Evolutionary conservation across 1,140 invertebrate genomes (phyloP).

Genomic region (Zaprionus tsacasi): DNA sequence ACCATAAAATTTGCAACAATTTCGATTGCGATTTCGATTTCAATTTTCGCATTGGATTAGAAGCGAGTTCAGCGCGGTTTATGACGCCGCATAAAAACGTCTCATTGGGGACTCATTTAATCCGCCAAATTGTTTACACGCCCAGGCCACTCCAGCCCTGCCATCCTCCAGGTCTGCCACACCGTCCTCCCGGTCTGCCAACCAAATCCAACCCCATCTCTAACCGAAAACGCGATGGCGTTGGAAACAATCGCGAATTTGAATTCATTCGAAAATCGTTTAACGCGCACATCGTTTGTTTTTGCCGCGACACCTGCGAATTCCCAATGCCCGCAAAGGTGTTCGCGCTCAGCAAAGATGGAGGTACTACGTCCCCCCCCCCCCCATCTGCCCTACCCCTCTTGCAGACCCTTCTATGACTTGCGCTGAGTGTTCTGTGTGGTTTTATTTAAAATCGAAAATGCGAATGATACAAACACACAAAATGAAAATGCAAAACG

Average conservation of each 20-base stretch:
- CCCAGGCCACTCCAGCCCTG: slow-evolving; percentile 27
- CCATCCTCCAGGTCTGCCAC: not conserved
- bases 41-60: slow-evolving; percentile 40
- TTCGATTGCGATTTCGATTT: slow-evolving; percentile 26
- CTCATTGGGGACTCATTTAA: slow-evolving; percentile 81
- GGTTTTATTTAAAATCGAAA: slow-evolving; percentile 78
- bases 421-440: slow-evolving; percentile 48
- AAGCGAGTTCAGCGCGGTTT: slow-evolving; percentile 48
- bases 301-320: slow-evolving; percentile 62
- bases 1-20: slow-evolving; percentile 4
- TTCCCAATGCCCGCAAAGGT: slow-evolving; percentile 54
- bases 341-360: slow-evolving; percentile 18
- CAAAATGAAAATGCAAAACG: slow-evolving; percentile 62
- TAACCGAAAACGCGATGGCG: slow-evolving; percentile 1
- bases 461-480: slow-evolving; percentile 60
- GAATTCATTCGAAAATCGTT: slow-evolving; percentile 81
- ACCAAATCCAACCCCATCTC: slow-evolving; percentile 21
- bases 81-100: slow-evolving; percentile 74
- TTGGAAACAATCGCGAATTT: slow-evolving; percentile 73
- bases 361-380: not conserved
- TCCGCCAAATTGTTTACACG: slow-evolving; percentile 76
- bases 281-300: slow-evolving; percentile 66
- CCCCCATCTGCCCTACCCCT: not conserved
- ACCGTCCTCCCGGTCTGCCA: no score
- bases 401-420: slow-evolving; percentile 44